phyloP scores from a whole-genome alignment of 2,113 vertebrate species.

The Pantherophis guttatus region DNA sequence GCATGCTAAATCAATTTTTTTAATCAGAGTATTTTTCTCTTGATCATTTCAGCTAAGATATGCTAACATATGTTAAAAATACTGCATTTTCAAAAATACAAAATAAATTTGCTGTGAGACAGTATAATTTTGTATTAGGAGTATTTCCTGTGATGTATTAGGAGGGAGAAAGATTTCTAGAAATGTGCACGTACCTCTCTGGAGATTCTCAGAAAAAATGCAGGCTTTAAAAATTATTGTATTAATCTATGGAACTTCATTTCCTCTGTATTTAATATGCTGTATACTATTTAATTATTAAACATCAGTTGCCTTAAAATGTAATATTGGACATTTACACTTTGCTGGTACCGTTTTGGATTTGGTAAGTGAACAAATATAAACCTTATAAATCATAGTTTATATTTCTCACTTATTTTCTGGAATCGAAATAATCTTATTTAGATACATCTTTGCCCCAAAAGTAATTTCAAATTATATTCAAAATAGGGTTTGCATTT shows the following conservation, averaged over 20 bases:
- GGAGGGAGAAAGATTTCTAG: neutral
- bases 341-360: neutral
- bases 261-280: neutral
- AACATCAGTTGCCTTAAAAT: neutral
- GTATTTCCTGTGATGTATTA: neutral
- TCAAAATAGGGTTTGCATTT: neutral
- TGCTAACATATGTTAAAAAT: slow-evolving; percentile 56
- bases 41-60: slow-evolving; percentile 64
- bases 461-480: neutral
- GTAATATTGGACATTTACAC: neutral
- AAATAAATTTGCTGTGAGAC: slow-evolving; percentile 43
- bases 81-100: slow-evolving; percentile 57
- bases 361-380: neutral
- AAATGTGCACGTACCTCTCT: rapidly evolving
- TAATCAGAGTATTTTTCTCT: slow-evolving; percentile 72
- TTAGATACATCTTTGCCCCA: neutral
- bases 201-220: neutral
- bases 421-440: neutral
- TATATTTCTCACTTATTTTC: neutral
- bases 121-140: neutral
- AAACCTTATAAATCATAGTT: neutral
- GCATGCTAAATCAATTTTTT: slow-evolving; percentile 77
- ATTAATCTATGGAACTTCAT: neutral
- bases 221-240: neutral
- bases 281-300: neutral